Evolutionary conservation across 2,888 invertebrate genomes (phyloP).

Genomic region (Micropterix aruncella): DNA sequence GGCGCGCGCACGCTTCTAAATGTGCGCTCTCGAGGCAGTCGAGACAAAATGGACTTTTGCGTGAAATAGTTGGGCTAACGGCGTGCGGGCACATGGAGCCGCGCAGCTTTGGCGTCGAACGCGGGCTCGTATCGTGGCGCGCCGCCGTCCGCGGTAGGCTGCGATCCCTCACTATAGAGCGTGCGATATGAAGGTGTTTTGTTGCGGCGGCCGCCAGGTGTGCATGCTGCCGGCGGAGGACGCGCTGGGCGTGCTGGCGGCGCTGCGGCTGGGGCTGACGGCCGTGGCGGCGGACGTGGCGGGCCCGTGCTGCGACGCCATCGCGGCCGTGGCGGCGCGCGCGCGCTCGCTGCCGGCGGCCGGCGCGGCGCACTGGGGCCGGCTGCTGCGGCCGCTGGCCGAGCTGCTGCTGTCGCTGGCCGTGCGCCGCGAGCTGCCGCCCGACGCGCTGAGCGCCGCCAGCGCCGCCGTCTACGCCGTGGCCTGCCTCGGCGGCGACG

Average conservation of each 20-base stretch:
- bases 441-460: slow-evolving; percentile 32
- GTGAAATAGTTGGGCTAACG: too few relatives aligned
- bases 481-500: slow-evolving; percentile 21
- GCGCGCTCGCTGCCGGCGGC: slow-evolving; percentile 23
- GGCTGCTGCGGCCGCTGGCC: slow-evolving; percentile 25
- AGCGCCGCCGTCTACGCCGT: slow-evolving; percentile 33
- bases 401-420: slow-evolving; percentile 30
- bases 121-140: too few relatives aligned
- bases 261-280: slow-evolving; percentile 29
- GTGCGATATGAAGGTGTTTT: too few relatives aligned
- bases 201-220: too few relatives aligned
- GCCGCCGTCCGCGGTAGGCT: too few relatives aligned
- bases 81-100: too few relatives aligned
- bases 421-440: slow-evolving; percentile 25
- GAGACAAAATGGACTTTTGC: too few relatives aligned
- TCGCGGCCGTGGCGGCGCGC: slow-evolving; percentile 28
- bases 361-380: slow-evolving; percentile 26
- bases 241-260: slow-evolving; percentile 32
- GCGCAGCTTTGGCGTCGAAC: too few relatives aligned
- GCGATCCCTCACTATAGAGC: too few relatives aligned
- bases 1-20: too few relatives aligned
- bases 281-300: slow-evolving; percentile 35
- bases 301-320: slow-evolving; percentile 31
- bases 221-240: slow-evolving; percentile 27
- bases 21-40: too few relatives aligned